Evolutionary conservation across 1,140 invertebrate species (phyloP), one percentile per base, ranked within the genome.

Genomic region (Diprion similis): DNA sequence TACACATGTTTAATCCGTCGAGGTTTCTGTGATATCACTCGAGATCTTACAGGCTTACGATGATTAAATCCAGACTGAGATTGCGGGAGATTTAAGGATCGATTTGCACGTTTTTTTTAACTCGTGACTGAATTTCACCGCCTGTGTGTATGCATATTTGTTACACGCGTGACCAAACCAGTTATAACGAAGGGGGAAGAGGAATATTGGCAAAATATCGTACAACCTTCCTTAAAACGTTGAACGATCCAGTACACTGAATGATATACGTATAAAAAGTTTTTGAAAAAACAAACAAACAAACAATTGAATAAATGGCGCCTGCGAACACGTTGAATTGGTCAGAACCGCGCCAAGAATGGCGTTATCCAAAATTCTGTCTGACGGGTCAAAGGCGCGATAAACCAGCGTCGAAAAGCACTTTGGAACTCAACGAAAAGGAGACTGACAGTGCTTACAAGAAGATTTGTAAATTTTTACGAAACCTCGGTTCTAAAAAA

Each of bases 401-500:
- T 17, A 77, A 75, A 45, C 17, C 37, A 18, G 18, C 8, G 46
- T 80, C 80, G 10, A 86, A 83, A 70, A 85, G 80, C 59, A 75
- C 81, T 0, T 77, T 83, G 18, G 80, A 83, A 24, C 68, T 83
- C 17, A 80, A 77, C 65, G 81, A 80, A 75, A 85, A 86, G 9
- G 83, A 84, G 18, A 72, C 81, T 18, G 80, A 81, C 66, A 83
- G 78, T 15, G 78, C 83, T 66, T 88, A 87, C 74, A 88, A 88
- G 80, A 87, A 85, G 46, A 85, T 88, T 73, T 86, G 83, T 78
- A 87, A 86, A 68, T 87, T 87, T 70, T 79, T 88, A 18, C 74
- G 82, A 8, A 78, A 81, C 46, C 67, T 87, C 64, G 78, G 80
- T 17, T 82, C 81, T 13, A 84, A 79, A 17, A 87, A 85, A 84